phyloP scores from a whole-genome alignment of 2,888 invertebrate genomes.

The Trisateles emortualis region DNA sequence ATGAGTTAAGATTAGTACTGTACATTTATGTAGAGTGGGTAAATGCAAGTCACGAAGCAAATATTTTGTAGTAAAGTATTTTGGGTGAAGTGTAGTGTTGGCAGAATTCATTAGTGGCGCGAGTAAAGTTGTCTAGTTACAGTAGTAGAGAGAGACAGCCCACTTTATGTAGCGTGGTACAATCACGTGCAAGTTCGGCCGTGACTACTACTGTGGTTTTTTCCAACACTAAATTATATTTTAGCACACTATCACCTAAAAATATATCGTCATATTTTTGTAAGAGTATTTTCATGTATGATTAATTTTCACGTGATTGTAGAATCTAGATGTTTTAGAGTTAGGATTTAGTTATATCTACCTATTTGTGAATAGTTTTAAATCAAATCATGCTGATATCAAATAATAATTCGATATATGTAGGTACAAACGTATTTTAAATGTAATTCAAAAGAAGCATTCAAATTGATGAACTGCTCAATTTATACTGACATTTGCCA shows the following conservation, averaged over 20 bases:
- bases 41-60: constrained; percentile 4
- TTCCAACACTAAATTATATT: constrained; percentile 41
- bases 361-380: neutral
- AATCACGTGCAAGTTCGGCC: constrained; percentile 57
- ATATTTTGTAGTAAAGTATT: neutral
- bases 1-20: neutral
- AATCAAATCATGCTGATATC: too few relatives aligned
- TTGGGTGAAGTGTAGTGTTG: constrained; percentile 7
- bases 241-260: constrained; percentile 29
- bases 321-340: constrained; percentile 1
- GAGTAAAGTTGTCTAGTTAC: constrained; percentile 12
- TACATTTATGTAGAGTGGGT: neutral
- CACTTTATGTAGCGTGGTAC: constrained; percentile 47
- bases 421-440: too few relatives aligned
- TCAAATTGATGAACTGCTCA: constrained; percentile 6
- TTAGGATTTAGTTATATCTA: neutral
- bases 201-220: constrained; percentile 50
- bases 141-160: constrained; percentile 36
- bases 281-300: constrained; percentile 1
- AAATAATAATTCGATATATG: too few relatives aligned
- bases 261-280: constrained; percentile 31
- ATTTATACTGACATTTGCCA: constrained; percentile 23
- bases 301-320: constrained; percentile 12
- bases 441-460: neutral
- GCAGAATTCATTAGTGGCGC: constrained; percentile 8